phyloP scores from a whole-genome alignment of 2,888 invertebrate genomes.

The Sphaerophoria taeniata region DNA sequence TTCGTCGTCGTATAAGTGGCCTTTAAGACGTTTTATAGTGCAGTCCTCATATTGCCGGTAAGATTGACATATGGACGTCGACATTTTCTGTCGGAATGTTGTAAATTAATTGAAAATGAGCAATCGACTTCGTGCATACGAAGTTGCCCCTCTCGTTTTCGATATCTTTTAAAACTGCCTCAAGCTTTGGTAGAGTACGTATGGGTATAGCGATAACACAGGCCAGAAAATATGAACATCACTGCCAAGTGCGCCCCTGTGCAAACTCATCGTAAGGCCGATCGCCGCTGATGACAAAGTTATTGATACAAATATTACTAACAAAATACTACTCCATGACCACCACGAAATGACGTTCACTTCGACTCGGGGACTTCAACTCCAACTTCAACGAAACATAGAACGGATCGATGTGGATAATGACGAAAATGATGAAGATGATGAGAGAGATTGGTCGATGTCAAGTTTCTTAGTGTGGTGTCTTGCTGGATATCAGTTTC shows the following conservation, averaged over 20 bases:
- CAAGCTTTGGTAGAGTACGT: too few relatives aligned
- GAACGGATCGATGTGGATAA: too few relatives aligned
- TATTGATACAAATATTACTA: constrained; percentile 56
- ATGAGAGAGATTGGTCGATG: constrained; percentile 70
- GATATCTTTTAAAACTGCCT: too few relatives aligned
- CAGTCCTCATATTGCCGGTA: constrained; percentile 7
- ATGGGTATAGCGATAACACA: too few relatives aligned
- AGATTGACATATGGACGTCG: constrained; percentile 73
- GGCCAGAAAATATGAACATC: too few relatives aligned
- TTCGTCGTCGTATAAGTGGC: neutral
- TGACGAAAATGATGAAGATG: constrained; percentile 46
- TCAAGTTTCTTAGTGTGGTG: constrained; percentile 67
- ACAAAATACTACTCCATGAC: constrained; percentile 32
- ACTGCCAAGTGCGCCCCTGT: constrained; percentile 12
- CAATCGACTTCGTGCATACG: constrained; percentile 60
- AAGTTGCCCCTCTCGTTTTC: constrained; percentile 33
- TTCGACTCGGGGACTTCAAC: constrained; percentile 17
- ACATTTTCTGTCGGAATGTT: constrained; percentile 74
- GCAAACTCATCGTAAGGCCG: constrained; percentile 1
- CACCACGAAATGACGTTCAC: constrained; percentile 33
- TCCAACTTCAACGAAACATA: neutral
- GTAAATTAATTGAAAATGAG: constrained; percentile 75
- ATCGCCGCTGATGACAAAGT: constrained; percentile 53
- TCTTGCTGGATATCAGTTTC: constrained; percentile 43
- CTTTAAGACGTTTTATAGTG: neutral